Percentiles rank a stretch among this genome's conserved stretches.
phyloP scores from a whole-genome alignment of 2,888 invertebrate genomes.

The Stenchaetothrips biformis region DNA sequence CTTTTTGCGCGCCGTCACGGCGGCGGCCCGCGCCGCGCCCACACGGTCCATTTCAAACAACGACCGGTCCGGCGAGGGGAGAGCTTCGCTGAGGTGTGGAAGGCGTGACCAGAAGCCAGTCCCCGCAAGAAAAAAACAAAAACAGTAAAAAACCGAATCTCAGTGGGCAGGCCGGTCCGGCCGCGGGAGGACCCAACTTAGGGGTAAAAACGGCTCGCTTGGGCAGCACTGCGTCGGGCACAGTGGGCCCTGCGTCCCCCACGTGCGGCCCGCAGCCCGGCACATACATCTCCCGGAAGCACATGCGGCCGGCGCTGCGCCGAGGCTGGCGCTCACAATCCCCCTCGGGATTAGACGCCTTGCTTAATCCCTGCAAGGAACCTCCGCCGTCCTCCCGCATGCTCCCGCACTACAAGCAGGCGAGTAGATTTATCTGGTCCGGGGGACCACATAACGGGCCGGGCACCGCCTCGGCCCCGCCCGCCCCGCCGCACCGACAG shows the following conservation, averaged over 20 bases:
- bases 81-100: not conserved
- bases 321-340: not conserved
- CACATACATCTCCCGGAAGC: not conserved
- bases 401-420: not conserved
- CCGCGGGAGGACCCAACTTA: too few species aligned
- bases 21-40: not conserved
- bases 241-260: not conserved
- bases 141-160: not conserved
- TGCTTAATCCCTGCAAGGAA: slow-evolving; percentile 2
- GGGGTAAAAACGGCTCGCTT: too few species aligned
- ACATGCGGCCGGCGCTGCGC: not conserved
- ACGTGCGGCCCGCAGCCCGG: not conserved
- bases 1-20: not conserved
- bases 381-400: too few species aligned
- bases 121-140: not conserved
- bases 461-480: too few species aligned
- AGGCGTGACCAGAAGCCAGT: not conserved
- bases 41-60: not conserved
- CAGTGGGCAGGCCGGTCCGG: too few species aligned
- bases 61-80: not conserved
- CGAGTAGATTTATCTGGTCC: slow-evolving; percentile 11
- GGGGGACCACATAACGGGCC: slow-evolving; percentile 10
- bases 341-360: slow-evolving; percentile 12
- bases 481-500: slow-evolving; percentile 8
- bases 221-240: not conserved